These are phyloP conservation scores for Galleria mellonella DNA, from an alignment of 1,140 invertebrate genomes.

Conservation along the genomic window DNA sequence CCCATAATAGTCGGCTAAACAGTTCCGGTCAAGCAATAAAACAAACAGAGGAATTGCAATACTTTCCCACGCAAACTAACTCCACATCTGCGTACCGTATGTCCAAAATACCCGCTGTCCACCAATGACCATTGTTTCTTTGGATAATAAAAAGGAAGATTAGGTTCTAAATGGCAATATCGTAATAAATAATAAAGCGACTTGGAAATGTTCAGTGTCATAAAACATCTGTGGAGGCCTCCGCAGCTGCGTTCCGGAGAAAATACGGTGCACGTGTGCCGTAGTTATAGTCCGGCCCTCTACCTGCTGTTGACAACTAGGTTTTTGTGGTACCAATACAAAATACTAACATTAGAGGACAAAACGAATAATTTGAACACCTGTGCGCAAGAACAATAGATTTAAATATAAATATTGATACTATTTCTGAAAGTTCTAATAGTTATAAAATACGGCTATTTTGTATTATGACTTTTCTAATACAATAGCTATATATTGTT, in stretches of 20 bases:
- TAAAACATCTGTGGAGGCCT: conserved; percentile 68
- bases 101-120: conserved; percentile 55
- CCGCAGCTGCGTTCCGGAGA: conserved; percentile 53
- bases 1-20: no score
- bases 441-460: no score
- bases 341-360: conserved; percentile 17
- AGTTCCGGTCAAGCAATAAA: conserved; percentile 8
- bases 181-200: conserved; percentile 67
- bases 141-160: conserved; percentile 63
- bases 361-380: conserved; percentile 16
- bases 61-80: conserved; percentile 46
- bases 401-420: background rate
- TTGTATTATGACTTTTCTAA: no score
- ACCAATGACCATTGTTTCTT: conserved; percentile 62
- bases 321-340: conserved; percentile 24
- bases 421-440: no score
- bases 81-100: conserved; percentile 51
- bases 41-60: conserved; percentile 11
- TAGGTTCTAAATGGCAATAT: conserved; percentile 68
- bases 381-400: conserved; percentile 15
- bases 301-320: conserved; percentile 24
- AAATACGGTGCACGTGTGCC: conserved; percentile 64
- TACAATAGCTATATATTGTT: no score
- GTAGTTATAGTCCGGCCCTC: conserved; percentile 35
- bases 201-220: conserved; percentile 63